These are phyloP conservation scores for Bovichtus diacanthus DNA, from an alignment of 2,797 vertebrate species.

Conservation along the genomic window DNA sequence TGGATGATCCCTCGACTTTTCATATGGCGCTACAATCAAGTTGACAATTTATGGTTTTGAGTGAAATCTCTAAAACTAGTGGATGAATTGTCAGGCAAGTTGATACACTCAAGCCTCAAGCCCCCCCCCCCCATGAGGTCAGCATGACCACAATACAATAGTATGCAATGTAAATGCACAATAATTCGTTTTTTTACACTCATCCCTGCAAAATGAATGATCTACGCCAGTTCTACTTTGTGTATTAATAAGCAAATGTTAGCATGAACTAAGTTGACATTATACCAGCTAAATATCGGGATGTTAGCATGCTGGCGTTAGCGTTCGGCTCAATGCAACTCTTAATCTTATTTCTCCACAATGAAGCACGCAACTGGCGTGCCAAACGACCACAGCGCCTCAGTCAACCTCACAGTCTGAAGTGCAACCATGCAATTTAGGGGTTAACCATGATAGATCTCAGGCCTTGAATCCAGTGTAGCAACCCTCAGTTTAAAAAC, in stretches of 20 bases:
- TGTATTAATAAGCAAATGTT: neutral
- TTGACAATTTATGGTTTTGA: neutral
- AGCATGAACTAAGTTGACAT: neutral
- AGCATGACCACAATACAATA: too few species aligned
- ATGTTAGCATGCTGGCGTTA: neutral
- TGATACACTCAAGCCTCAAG: neutral
- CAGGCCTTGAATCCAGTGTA: conserved; percentile 22
- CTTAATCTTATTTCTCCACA: conserved; percentile 24
- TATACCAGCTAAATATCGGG: neutral
- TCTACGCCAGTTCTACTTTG: neutral
- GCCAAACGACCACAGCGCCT: conserved; percentile 25
- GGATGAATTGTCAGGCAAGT: neutral
- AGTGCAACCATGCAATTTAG: conserved; percentile 56
- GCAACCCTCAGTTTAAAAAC: conserved; percentile 57
- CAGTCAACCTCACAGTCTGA: conserved; percentile 23
- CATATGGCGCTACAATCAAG: neutral
- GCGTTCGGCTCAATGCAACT: conserved; percentile 9
- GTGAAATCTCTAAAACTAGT: neutral
- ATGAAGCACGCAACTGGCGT: conserved; percentile 31
- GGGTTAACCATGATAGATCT: conserved; percentile 56
- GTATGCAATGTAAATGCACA: too few species aligned
- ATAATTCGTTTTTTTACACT: neutral
- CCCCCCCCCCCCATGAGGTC: neutral
- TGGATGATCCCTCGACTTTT: neutral
- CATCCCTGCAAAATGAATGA: neutral